Base-by-base conservation (phyloP, 1,140 invertebrate species). In the Caerostris extrusa region DNA sequence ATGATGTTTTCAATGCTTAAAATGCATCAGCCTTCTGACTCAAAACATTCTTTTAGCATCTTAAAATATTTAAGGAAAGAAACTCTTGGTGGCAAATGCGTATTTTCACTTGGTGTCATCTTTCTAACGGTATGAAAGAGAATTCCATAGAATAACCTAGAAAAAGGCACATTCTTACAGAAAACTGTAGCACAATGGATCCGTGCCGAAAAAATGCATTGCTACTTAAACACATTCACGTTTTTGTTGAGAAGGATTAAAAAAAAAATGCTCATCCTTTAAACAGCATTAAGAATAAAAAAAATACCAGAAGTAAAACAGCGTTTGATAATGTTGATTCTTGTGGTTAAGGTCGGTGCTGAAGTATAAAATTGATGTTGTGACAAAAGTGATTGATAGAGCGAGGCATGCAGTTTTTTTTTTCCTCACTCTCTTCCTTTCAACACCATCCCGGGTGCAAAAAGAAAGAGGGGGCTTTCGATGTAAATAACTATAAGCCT, bases 311-410 rank as follows among this genome's bases (percentile, higher is more conserved):
- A 58, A 69, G 56, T 81, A 77, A 89, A 69, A 14, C 81, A 93
- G 83, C 12, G 14, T 69, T 88, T 93, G 86, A 93, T 93, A 82
- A 93, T 93, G 92, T 93, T 93, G 92, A 93, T 93, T 93, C 85
- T 88, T 88, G 92, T 56, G 85, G 85, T 77, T 93, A 34, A 87
- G 64, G 92, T 91, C 85, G 64, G 14, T 56, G 19, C 57, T 88
- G 86, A 88, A 88, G 91, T 93, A 93, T 88, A 88, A 93, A 93
- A 93, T 89, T 93, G 92, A 93, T 93, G 92, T 93, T 93, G 92
- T 93, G 92, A 89, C 92, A 93, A 93, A 93, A 93, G 85, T 93
- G 92, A 93, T 93, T 87, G 92, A 93, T 93, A 89, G 92, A 88
- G 85, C 64, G n/a, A 4, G 53, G 64, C 58, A 17, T 14, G 55